Base-by-base conservation (phyloP, 2,113 vertebrate species). In the Gnathonemus longibarbis region DNA sequence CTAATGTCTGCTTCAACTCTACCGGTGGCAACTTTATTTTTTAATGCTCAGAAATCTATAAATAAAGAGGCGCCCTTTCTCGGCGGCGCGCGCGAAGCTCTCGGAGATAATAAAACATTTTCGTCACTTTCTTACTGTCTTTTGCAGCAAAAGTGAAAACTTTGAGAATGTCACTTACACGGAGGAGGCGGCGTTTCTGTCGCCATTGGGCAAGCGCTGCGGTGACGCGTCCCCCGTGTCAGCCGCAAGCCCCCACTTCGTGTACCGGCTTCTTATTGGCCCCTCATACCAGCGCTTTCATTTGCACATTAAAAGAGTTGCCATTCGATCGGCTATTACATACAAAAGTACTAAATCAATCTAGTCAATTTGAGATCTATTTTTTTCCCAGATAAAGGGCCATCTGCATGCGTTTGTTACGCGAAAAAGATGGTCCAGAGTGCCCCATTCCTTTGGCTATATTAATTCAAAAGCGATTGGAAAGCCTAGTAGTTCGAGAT, bases 41-140 rank as follows among this genome's bases (percentile, higher is more conserved):
- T 91, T 83, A 90, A 77, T 62, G 91, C 90, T 85, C 90, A 31
- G 74, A 91, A 92, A 92, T 90, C 92, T 92, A 92, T 91, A 91
- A 89, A 92, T 90, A 91, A 92, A 92, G 93, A 84, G 84, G 42
- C 83, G 66, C 90, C 92, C 77, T 92, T 93, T 93, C 93, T 95
- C 92, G 93, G 94, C 93, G 94, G 94, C 92, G 94, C 92, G 91
- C 93, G 93, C 93, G 93, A 94, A 95, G 94, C 94, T 94, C 94
- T 94, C 94, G 91, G 92, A 96, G 95, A 95, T 95, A 96, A 96
- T 97, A 95, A 96, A 96, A 95, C 93, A 93, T 94, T 95, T 93
- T 94, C 96, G 94, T 94, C 94, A 91, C 95, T 93, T 94, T 91
- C 93, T 80, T 91, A 53, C 87, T 93, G 93, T 95, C 96, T 95